A percentile compares a stretch with the other conserved stretches of the same genome.
phyloP scores from a whole-genome alignment of 2,113 vertebrate species.

The Pterocles burchelli region DNA sequence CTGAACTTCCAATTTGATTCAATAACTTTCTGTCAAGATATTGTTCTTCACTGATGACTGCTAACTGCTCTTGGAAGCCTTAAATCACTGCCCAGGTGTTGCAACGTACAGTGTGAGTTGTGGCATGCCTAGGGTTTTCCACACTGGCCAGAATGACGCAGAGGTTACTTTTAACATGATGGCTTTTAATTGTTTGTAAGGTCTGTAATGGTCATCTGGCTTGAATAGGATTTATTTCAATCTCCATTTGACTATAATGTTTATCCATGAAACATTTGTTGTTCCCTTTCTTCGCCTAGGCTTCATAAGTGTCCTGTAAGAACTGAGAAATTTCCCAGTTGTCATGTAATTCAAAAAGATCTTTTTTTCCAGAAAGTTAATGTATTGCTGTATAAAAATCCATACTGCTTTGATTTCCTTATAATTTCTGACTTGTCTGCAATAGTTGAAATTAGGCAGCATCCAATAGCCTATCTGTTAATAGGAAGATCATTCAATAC shows the following conservation, averaged over 20 bases:
- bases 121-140: not conserved
- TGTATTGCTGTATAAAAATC: not conserved
- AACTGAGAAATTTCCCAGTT: not conserved
- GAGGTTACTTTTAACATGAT: not conserved
- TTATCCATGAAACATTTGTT: fast-evolving
- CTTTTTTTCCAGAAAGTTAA: not conserved
- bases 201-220: not conserved
- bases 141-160: not conserved
- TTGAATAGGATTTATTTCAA: not conserved
- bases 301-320: not conserved
- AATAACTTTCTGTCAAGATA: not conserved
- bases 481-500: not conserved
- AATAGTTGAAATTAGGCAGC: not conserved
- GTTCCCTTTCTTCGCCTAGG: not conserved
- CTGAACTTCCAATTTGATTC: not conserved
- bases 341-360: not conserved
- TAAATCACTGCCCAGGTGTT: not conserved
- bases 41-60: not conserved
- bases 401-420: not conserved
- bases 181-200: not conserved
- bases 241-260: not conserved
- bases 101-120: not conserved
- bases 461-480: not conserved
- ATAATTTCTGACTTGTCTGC: not conserved
- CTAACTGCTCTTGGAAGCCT: not conserved